phyloP scores from a whole-genome alignment of 2,113 vertebrate genomes.

The Budorcas taxicolor region DNA sequence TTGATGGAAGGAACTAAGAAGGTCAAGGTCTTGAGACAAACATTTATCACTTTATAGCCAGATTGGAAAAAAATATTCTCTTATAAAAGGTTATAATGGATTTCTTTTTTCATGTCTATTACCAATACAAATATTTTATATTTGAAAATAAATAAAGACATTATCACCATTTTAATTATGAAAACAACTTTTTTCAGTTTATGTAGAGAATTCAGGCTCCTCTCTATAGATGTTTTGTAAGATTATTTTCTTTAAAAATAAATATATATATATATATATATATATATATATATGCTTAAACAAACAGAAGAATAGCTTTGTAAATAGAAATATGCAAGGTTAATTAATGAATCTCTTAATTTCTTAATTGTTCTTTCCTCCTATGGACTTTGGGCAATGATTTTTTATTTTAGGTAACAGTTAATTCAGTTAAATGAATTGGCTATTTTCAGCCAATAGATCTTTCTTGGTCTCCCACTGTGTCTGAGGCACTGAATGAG shows the following conservation, averaged over 20 bases:
- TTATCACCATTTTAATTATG: background rate
- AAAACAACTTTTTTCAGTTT: background rate
- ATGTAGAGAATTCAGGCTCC: background rate
- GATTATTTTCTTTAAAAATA: background rate
- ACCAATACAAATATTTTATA: background rate
- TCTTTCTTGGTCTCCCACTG: background rate
- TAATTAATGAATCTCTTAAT: constrained; percentile 16
- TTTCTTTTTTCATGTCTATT: background rate
- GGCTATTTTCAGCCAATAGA: constrained; percentile 23
- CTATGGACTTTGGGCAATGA: constrained; percentile 15
- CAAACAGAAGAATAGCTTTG: constrained; percentile 32
- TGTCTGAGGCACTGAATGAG: background rate
- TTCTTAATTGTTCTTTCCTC: constrained; percentile 44
- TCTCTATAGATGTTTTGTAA: background rate
- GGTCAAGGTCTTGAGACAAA: background rate
- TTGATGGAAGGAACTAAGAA: background rate
- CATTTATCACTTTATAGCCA: background rate
- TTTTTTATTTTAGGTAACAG: constrained; percentile 34
- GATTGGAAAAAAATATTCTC: background rate
- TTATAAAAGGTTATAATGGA: background rate
- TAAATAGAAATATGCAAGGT: constrained; percentile 12
- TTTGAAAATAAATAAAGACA: background rate
- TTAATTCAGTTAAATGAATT: constrained; percentile 50
- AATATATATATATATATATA: background rate
- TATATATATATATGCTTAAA: background rate